Conservation (phyloP, 2,888 invertebrate genomes). For the Zootermopsis nevadensis region DNA sequence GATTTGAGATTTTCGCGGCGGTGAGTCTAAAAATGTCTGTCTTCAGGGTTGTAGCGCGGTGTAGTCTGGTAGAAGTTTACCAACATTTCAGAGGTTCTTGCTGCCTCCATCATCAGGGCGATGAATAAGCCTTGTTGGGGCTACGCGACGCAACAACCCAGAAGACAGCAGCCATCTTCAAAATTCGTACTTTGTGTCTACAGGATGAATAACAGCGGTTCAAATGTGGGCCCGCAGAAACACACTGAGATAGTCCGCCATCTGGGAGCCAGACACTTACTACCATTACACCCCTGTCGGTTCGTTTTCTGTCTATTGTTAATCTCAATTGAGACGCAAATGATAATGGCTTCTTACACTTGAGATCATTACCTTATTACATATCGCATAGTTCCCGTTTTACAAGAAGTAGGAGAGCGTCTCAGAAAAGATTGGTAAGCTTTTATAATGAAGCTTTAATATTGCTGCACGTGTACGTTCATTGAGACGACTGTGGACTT, state of each 20-base stretch:
- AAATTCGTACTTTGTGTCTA: too few relatives aligned
- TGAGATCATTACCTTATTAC: not conserved
- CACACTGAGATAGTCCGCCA: not conserved
- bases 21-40: too few relatives aligned
- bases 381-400: not conserved
- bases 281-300: not conserved
- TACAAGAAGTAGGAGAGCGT: not conserved
- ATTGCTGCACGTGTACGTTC: constrained; percentile 22
- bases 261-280: not conserved
- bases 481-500: constrained; percentile 31
- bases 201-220: too few relatives aligned
- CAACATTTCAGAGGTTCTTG: too few relatives aligned
- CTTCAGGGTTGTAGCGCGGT: too few relatives aligned
- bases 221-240: not conserved
- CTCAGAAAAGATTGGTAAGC: not conserved
- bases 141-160: too few relatives aligned
- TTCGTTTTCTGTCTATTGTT: not conserved
- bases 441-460: constrained; percentile 44
- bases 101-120: too few relatives aligned
- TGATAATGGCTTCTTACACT: not conserved
- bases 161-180: too few relatives aligned
- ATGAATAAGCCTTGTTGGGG: too few relatives aligned
- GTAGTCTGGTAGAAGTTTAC: too few relatives aligned
- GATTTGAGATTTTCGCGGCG: too few relatives aligned
- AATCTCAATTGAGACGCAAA: not conserved